Evolutionary conservation across 2,113 vertebrate genomes (phyloP), one percentile per base, ranked within the genome.

Genomic region (Piprites chloris): DNA sequence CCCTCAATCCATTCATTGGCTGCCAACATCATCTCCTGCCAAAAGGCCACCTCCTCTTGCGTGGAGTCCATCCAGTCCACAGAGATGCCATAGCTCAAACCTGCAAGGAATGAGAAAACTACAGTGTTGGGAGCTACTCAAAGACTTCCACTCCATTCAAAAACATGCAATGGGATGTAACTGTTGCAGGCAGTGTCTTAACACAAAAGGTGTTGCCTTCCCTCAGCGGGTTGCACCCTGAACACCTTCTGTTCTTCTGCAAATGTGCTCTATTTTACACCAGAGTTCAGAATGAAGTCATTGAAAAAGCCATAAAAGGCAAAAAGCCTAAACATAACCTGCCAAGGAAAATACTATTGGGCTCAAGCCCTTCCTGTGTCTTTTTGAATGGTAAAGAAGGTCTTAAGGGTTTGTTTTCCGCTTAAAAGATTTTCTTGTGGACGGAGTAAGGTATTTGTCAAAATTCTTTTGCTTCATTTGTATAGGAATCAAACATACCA

Each of bases 1-100:
- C 97, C 97, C 63, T 98, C 97, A 4, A 97, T 96, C 98, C 98
- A 98, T 33, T 98, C 98, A 12, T 97, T 98, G 77, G 97, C 73
- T 47, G 95, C 95, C 1, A 89, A 42, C 95, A 97, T 97, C 98
- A 98, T 98, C 87, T 98, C 98, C 86, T 98, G 97, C 98, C 98
- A 98, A 52, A 98, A 97, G 50, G 97, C 97, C 73, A 97, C 96
- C 76, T 98, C 97, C 80, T 98, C 97, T 61, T 97, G 97, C 0
- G 97, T 98, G 79, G 97, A 98, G 78, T 98, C 97, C 97, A 98
- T 98, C 97, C 97, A 98, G 92, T 98, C 97, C 67, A 98, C 97
- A 2, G 94, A 77, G 78, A 98, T 97, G 52, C 97, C 97, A 35
- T 98, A 98, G 93, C 98, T 98, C 79, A 89, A 75, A 80, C 97